phyloP scores from a whole-genome alignment of 30 jellyfish, hydroid and myxozoan genomes.

The Aurelia sp. region DNA sequence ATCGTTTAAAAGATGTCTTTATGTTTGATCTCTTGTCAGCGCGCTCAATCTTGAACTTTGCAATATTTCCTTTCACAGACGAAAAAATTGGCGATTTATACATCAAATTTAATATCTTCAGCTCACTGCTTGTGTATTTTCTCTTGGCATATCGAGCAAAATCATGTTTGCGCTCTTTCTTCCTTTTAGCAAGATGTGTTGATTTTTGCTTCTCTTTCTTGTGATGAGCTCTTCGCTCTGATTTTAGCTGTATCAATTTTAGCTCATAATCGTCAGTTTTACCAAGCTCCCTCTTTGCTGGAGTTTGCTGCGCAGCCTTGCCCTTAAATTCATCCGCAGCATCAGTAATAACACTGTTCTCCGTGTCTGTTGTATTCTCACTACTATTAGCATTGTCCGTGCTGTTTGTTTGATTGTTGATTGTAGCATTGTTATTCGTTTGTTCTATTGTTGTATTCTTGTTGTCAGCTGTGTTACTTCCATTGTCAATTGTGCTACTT shows the following conservation, averaged over 20 bases:
- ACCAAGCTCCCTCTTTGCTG: constrained; percentile 6
- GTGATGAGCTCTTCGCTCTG: neutral
- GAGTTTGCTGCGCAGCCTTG: constrained; percentile 1
- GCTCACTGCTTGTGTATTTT: constrained; percentile 24
- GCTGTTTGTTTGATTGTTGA: neutral
- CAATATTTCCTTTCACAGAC: constrained; percentile 18
- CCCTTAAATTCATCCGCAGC: constrained; percentile 17
- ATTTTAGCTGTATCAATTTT: neutral
- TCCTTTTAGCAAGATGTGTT: too few relatives aligned
- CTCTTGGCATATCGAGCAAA: neutral
- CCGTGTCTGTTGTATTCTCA: neutral
- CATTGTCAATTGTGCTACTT: neutral
- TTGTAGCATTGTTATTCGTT: constrained; percentile 6
- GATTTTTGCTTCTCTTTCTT: neutral
- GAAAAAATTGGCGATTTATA: constrained; percentile 36
- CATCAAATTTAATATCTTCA: constrained; percentile 49
- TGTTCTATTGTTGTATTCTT: neutral
- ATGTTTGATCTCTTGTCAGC: constrained; percentile 28
- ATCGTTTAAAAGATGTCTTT: constrained; percentile 35
- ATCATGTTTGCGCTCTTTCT: neutral
- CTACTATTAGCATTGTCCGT: neutral
- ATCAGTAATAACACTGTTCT: neutral
- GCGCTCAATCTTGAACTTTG: neutral
- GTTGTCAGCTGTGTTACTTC: neutral
- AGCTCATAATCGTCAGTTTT: neutral